Evolutionary conservation across 1,140 invertebrate genomes (phyloP).

Genomic region (Ceratina japonica): DNA sequence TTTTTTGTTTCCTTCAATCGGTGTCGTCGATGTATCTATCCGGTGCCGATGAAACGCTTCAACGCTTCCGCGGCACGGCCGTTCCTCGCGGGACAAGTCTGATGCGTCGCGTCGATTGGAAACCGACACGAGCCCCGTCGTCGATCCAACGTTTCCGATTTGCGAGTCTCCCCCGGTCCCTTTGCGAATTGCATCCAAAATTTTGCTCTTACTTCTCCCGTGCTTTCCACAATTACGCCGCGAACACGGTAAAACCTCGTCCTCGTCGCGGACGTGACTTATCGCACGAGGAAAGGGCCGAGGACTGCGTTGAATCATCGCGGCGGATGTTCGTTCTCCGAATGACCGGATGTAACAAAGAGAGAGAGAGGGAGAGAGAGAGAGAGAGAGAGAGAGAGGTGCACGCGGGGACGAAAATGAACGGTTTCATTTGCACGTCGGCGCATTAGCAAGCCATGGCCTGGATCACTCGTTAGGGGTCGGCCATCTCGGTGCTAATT

Average conservation of each 20-base stretch:
- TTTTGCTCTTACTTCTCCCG: background rate
- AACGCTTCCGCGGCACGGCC: background rate
- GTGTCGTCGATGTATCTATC: constrained; percentile 6
- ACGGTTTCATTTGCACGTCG: constrained; percentile 56
- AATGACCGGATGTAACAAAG: background rate
- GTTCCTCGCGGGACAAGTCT: background rate
- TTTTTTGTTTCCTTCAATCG: constrained; percentile 3
- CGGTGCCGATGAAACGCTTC: background rate
- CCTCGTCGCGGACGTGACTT: too few relatives aligned
- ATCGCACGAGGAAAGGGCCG: too few relatives aligned
- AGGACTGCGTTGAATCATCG: background rate
- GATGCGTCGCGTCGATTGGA: background rate
- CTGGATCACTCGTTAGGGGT: constrained; percentile 57
- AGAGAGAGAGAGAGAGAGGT: background rate
- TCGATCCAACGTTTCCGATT: background rate
- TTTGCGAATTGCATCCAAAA: background rate
- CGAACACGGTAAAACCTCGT: too few relatives aligned
- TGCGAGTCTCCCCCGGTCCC: background rate
- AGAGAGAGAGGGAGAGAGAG: background rate
- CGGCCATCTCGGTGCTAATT: constrained; percentile 58
- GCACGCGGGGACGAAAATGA: constrained; percentile 51
- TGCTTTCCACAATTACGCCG: too few relatives aligned
- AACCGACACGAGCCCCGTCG: background rate
- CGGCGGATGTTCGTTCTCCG: background rate
- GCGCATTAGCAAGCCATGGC: constrained; percentile 52